Percentiles rank a stretch among this genome's conserved stretches.
Evolutionary conservation across 1,140 invertebrate genomes (phyloP).

Genomic region (Lasioglossum baleicum): DNA sequence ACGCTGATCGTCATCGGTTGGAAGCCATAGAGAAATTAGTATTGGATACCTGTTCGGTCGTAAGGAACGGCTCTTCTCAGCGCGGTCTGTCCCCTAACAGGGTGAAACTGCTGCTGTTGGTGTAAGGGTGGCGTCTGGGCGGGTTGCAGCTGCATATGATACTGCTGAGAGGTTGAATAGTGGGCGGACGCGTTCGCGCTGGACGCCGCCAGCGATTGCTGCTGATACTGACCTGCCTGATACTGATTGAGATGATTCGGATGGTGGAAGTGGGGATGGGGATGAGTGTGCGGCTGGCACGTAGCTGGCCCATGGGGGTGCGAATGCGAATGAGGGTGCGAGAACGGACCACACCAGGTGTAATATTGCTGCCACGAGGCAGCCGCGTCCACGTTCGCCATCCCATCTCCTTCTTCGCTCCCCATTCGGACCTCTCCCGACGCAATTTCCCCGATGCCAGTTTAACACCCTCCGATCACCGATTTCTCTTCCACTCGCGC

Average conservation of each 20-base stretch:
- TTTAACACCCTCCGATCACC: too few relatives aligned
- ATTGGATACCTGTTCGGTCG: slow-evolving; percentile 65
- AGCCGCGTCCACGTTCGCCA: slow-evolving; percentile 61
- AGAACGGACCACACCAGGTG: slow-evolving; percentile 65
- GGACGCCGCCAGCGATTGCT: slow-evolving; percentile 49
- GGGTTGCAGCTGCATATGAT: slow-evolving; percentile 70
- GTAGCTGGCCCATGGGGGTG: too few relatives aligned
- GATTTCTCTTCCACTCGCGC: too few relatives aligned
- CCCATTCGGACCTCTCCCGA: too few relatives aligned
- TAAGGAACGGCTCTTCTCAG: slow-evolving; percentile 59
- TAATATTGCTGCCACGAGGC: slow-evolving; percentile 75
- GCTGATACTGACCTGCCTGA: slow-evolving; percentile 60
- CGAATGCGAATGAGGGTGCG: slow-evolving; percentile 59
- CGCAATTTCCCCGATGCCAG: too few relatives aligned
- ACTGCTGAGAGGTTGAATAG: slow-evolving; percentile 65
- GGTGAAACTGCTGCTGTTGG: slow-evolving; percentile 70
- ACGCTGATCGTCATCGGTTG: too few relatives aligned
- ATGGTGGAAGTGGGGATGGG: slow-evolving; percentile 53
- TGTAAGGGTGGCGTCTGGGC: slow-evolving; percentile 68
- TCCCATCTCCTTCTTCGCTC: slow-evolving; percentile 63
- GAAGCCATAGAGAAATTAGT: too few relatives aligned
- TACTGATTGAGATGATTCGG: slow-evolving; percentile 60
- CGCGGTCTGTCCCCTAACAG: slow-evolving; percentile 61
- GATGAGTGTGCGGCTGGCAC: slow-evolving; percentile 20
- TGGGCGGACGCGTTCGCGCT: slow-evolving; percentile 51